Conservation (phyloP, 2,797 vertebrate species). For the Salarias fasciatus region DNA sequence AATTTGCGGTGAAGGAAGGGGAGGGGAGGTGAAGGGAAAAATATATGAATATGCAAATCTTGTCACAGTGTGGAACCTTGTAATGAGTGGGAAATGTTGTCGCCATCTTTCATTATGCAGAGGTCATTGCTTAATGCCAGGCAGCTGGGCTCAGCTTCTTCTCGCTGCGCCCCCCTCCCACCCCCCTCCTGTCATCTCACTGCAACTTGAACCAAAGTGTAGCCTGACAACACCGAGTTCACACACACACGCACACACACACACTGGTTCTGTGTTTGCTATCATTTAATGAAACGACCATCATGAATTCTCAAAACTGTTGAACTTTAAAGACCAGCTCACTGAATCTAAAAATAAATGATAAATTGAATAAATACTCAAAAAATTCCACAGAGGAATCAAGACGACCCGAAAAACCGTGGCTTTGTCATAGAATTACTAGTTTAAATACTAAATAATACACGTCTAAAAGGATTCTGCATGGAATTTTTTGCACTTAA, state of each 20-base stretch:
- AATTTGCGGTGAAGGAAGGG: slow-evolving; percentile 81
- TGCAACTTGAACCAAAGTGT: slow-evolving; percentile 71
- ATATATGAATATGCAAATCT: slow-evolving; percentile 98
- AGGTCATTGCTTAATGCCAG: slow-evolving; percentile 94
- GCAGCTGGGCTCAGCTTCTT: slow-evolving; percentile 88
- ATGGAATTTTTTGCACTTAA: no score
- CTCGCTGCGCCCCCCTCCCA: slow-evolving; percentile 21
- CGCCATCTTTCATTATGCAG: slow-evolving; percentile 92
- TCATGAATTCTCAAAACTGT: no score
- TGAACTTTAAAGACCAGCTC: no score
- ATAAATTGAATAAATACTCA: no score
- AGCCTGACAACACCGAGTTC: slow-evolving; percentile 51
- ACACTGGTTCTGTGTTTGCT: slow-evolving; percentile 22
- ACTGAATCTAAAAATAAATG: no score
- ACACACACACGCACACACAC: slow-evolving; percentile 8
- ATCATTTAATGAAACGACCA: slow-evolving; percentile 1
- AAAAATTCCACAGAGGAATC: no score
- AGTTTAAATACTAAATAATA: no score
- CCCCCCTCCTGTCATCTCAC: slow-evolving; percentile 61
- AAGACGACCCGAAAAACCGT: no score
- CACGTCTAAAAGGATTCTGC: no score
- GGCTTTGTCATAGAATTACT: no score
- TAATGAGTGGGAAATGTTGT: slow-evolving; percentile 95
- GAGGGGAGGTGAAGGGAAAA: slow-evolving; percentile 58
- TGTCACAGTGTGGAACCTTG: slow-evolving; percentile 91